Conservation (phyloP, 2,888 invertebrate genomes). For the Carabus problematicus region DNA sequence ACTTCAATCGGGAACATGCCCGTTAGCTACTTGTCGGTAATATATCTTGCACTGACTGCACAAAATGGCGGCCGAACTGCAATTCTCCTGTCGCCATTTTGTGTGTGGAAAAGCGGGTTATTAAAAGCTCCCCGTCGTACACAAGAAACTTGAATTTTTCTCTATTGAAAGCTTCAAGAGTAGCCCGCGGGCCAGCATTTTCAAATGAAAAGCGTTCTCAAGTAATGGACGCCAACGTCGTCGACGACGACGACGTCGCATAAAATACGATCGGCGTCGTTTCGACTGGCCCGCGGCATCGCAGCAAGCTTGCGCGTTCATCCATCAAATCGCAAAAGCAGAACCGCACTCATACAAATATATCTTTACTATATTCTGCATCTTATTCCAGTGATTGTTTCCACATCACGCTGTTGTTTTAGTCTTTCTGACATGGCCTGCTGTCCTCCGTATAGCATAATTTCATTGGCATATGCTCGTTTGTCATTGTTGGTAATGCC, state of each 20-base stretch:
- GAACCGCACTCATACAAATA: background rate
- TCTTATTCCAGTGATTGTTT: no score
- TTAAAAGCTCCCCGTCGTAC: conserved; percentile 6
- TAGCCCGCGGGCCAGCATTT: conserved; percentile 8
- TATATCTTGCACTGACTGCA: no score
- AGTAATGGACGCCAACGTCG: conserved; percentile 2
- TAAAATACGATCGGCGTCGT: background rate
- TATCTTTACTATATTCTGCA: no score
- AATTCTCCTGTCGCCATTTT: background rate
- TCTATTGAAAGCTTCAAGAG: conserved; percentile 13
- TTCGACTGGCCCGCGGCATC: background rate
- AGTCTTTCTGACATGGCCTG: no score
- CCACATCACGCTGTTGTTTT: no score
- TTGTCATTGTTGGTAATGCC: no score
- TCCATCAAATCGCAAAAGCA: background rate
- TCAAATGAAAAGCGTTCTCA: conserved; percentile 18
- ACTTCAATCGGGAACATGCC: no score
- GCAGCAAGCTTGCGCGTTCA: background rate
- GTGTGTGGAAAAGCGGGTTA: conserved; percentile 11
- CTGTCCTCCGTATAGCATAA: no score
- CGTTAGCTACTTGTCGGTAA: no score
- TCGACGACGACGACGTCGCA: background rate
- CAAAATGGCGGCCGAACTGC: background rate
- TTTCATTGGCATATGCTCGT: no score
- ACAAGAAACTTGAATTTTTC: conserved; percentile 14